Evolutionary conservation across 2,888 invertebrate genomes (phyloP).

Genomic region (Philereme transversata): DNA sequence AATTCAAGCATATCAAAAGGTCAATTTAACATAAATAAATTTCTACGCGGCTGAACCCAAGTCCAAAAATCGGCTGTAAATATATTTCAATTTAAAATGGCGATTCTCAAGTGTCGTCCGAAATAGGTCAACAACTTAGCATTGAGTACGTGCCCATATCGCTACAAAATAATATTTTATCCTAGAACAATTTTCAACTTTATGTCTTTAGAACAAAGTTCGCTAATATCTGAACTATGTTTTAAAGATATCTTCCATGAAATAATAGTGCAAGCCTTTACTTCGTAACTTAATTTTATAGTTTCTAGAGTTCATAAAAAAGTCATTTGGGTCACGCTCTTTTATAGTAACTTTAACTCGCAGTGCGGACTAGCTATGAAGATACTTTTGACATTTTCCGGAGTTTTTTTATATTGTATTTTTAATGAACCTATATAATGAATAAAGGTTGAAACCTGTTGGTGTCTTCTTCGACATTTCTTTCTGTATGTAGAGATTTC

Average conservation of each 20-base stretch:
- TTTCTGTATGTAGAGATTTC: too few relatives aligned
- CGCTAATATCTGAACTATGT: too few relatives aligned
- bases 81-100: slow-evolving; percentile 12
- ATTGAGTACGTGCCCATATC: slow-evolving; percentile 3
- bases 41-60: too few relatives aligned
- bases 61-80: neutral
- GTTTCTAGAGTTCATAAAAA: slow-evolving; percentile 16
- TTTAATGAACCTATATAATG: too few relatives aligned
- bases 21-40: too few relatives aligned
- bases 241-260: neutral
- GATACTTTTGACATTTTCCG: too few relatives aligned
- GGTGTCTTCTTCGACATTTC: too few relatives aligned
- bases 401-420: too few relatives aligned
- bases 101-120: neutral
- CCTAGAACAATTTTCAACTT: slow-evolving; percentile 9
- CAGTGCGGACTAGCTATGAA: too few relatives aligned
- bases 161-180: neutral
- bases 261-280: neutral
- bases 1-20: too few relatives aligned
- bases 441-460: too few relatives aligned
- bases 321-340: slow-evolving; percentile 28
- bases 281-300: slow-evolving; percentile 2
- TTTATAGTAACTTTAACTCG: slow-evolving; percentile 13
- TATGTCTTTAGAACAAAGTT: neutral
- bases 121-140: slow-evolving; percentile 9